Base-by-base conservation (phyloP, 2,797 vertebrate genomes). In the Nyctibius grandis region DNA sequence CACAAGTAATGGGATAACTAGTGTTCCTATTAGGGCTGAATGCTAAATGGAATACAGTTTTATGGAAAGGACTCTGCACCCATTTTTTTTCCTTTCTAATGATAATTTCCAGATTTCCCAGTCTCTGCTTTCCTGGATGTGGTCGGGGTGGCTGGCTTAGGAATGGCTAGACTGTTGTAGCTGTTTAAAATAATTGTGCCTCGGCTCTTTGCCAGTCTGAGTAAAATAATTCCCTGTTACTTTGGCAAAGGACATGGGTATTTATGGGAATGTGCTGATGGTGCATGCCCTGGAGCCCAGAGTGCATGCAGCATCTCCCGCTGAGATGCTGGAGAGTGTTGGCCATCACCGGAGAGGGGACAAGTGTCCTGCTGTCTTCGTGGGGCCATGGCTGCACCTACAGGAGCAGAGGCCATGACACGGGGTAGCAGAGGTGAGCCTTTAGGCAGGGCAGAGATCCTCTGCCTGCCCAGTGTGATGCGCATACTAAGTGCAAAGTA, bases 401-500 rank as follows among this genome's bases (percentile, higher is more conserved):
- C 2, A 73, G 69, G 51, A 50, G 26, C 53, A 36, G 68, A 59
- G 42, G 11, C 47, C 17, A 1, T 7, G 54, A 47, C 16, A 9
- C 1, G 11, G 33, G 9, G 23, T 29, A 48, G 56, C n/a, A 69
- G 77, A 61, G 54, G 57, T 31, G 5, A 25, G 45, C 57, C 60
- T 79, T 72, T 3, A 61, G 34, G 42, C 54, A 29, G 16, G 3
- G 17, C 67, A 53, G 51, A 47, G 29, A 50, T 47, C 51, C 48
- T 84, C 53, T 61, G 25, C 54, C 54, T 79, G 45, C 44, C n/a
- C 26, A 6, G 6, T 2, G 12, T 8, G 44, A 12, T 45, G 36
- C 0, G 0, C 25, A 10, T 14, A 5, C 33, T 18, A 26, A 45
- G 26, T 14, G 60, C 48, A 31, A 73, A 63, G 42, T n/a, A 29